Conservation (phyloP, 2,888 invertebrate genomes). For the Iselma pallidipennis region DNA sequence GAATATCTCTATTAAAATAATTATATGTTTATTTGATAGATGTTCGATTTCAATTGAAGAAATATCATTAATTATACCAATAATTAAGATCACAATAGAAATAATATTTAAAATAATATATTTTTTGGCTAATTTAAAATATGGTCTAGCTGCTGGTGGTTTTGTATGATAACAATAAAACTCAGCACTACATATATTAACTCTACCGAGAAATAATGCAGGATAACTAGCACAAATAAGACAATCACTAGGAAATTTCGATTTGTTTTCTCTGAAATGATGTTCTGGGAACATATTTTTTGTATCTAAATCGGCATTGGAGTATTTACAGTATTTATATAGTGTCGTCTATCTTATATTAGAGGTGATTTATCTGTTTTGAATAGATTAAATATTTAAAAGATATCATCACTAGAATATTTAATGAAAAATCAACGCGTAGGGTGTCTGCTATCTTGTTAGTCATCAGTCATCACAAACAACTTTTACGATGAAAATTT, state of each 20-base stretch:
- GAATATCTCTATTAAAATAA: constrained; percentile 6
- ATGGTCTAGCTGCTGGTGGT: not conserved
- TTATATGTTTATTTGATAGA: constrained; percentile 2
- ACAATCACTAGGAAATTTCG: constrained; percentile 10
- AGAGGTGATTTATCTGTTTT: too few relatives aligned
- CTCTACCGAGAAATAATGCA: constrained; percentile 1
- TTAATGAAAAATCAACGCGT: too few relatives aligned
- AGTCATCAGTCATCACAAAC: too few relatives aligned
- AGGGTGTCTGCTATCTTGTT: too few relatives aligned
- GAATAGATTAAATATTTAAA: too few relatives aligned
- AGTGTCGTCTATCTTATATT: too few relatives aligned
- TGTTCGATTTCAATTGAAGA: not conserved
- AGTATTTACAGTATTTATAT: too few relatives aligned
- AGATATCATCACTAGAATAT: too few relatives aligned
- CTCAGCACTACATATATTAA: constrained; percentile 10
- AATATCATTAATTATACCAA: constrained; percentile 9
- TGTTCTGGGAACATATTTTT: too few relatives aligned
- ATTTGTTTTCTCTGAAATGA: too few relatives aligned
- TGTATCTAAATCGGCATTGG: too few relatives aligned
- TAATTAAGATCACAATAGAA: constrained; percentile 4
- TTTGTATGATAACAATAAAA: constrained; percentile 11
- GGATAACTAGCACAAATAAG: constrained; percentile 15
- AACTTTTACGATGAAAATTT: too few relatives aligned
- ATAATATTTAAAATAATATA: constrained; percentile 3
- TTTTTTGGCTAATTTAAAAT: constrained; percentile 4